These are phyloP conservation scores for Cyanoderma ruficeps DNA, from an alignment of 2,113 vertebrate genomes.

Conservation along the genomic window DNA sequence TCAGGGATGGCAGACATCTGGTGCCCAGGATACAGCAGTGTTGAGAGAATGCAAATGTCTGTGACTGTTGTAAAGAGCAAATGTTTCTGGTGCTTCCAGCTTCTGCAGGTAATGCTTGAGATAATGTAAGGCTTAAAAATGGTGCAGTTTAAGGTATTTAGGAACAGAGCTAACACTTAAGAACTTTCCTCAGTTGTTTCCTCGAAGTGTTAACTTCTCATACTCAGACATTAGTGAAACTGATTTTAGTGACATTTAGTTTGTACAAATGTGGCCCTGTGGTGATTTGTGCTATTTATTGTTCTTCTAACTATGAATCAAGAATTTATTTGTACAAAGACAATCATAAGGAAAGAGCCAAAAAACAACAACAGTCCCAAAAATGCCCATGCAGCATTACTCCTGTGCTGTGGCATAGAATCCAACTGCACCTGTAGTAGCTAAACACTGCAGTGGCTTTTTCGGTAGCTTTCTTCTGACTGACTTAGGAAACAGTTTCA, in stretches of 20 bases:
- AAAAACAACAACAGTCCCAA: background rate
- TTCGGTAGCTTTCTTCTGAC: background rate
- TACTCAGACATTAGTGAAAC: background rate
- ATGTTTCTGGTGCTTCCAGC: background rate
- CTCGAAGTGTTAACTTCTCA: background rate
- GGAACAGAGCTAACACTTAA: background rate
- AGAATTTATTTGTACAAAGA: background rate
- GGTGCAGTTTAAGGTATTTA: background rate
- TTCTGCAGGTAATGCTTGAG: background rate
- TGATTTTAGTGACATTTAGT: background rate
- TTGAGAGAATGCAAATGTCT: background rate
- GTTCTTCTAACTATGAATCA: background rate
- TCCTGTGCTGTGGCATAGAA: background rate
- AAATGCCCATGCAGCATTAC: background rate
- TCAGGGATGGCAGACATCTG: background rate
- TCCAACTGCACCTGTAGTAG: background rate
- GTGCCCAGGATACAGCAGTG: background rate
- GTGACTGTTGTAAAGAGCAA: background rate
- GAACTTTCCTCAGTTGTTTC: background rate
- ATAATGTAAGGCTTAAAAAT: background rate
- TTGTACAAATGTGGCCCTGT: background rate
- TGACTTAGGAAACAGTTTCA: background rate
- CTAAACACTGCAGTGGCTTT: background rate
- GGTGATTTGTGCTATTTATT: background rate
- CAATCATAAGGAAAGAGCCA: background rate